Conservation (phyloP, 2,113 vertebrate genomes). For the Sinosuthora webbiana region DNA sequence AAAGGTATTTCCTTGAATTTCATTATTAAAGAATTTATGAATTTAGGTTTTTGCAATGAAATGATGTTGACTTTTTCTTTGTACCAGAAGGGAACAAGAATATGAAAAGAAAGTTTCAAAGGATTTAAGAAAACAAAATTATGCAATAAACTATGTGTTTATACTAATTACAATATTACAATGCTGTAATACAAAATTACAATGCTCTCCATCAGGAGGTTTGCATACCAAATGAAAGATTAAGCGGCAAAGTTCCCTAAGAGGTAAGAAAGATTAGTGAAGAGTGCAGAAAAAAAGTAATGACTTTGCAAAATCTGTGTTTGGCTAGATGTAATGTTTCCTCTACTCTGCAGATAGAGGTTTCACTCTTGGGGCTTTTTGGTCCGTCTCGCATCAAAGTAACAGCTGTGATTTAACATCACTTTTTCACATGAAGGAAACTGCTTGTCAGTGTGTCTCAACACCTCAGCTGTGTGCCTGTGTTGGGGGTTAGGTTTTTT, state of each 20-base stretch:
- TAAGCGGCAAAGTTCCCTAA: background rate
- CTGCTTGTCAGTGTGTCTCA: background rate
- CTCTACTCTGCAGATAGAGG: background rate
- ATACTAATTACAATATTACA: no score
- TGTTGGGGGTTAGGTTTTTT: background rate
- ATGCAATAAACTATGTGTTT: background rate
- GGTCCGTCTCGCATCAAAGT: background rate
- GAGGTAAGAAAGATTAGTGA: background rate
- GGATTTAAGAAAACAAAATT: background rate
- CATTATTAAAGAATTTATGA: background rate
- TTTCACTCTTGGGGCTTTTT: background rate
- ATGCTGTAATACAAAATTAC: background rate
- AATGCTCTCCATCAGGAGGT: background rate
- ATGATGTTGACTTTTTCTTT: background rate
- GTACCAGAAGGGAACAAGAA: background rate
- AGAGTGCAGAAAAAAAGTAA: background rate
- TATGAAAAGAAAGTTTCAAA: background rate
- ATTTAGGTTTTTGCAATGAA: background rate
- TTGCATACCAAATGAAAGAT: background rate
- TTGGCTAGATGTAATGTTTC: background rate
- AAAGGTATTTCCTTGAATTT: background rate
- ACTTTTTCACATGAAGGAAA: background rate
- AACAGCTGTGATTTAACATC: background rate
- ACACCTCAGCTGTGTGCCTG: background rate
- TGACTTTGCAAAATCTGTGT: background rate